Evolutionary conservation across 2,797 vertebrate species (phyloP), one percentile per base, ranked within the genome.

Genomic region (Neopelma chrysocephalum): DNA sequence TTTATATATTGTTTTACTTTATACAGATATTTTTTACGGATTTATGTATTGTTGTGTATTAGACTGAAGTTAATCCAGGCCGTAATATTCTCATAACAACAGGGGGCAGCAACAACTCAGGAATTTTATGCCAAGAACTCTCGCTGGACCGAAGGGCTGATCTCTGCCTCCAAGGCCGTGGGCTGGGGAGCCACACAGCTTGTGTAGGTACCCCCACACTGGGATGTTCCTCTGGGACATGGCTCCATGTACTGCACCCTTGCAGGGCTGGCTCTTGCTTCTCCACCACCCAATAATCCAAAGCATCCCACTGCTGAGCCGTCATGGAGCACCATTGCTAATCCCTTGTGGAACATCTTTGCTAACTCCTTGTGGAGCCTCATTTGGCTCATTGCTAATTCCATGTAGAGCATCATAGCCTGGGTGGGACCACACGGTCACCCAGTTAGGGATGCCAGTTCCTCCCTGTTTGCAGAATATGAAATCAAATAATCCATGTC

Each of bases 41-140:
- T 82, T 70, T 40, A 11, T 36, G 2, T 36, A 4, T 15, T 38
- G 32, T 1, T 56, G 7, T 23, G 0, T n/a, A 2, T 68, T 31
- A 42, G 50, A 47, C 40, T n/a, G 1, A 15, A 64, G 34, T 29
- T 58, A 34, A 73, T 29, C 10, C 45, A 62, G 53, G 76, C 69
- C 34, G 10, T 95, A 62, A 93, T 51, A 27, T 62, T 71, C 34
- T 58, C 6, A 0, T 22, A n/a, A 89, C 98, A 88, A 96, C 94
- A 99, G 99, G 99, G 99, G 51, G 99, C 99, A 94, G 99, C 99
- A 89, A 98, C 98, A 15, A 98, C 99, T 36, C 99, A 98, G 96
- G 99, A 99, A 97, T 99, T 99, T 93, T 99, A 99, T 0, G 99
- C 99, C 96, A 99, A 98, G 97, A 99, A 99, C 97, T 99, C 99